Conservation (phyloP, 2,888 invertebrate species). For the Drosophila austrosaltans region DNA sequence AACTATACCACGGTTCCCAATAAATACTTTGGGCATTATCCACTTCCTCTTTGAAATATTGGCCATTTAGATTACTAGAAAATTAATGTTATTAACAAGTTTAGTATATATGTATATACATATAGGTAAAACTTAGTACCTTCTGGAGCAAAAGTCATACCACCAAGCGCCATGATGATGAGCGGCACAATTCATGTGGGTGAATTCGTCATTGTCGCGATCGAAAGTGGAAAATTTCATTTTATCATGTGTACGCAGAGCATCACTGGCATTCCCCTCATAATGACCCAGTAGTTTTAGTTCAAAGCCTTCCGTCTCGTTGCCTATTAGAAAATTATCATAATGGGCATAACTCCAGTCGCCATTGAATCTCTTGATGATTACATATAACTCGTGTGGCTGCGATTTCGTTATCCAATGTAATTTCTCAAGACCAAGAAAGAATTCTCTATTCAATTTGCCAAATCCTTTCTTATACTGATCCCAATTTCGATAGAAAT, state of each 20-base stretch:
- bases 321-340: conserved; percentile 87
- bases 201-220: conserved; percentile 87
- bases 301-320: conserved; percentile 87
- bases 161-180: conserved; percentile 90
- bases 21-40: conserved; percentile 85
- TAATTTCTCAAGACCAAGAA: conserved; percentile 88
- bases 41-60: conserved; percentile 76
- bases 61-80: conserved; percentile 87
- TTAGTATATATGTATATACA: background rate
- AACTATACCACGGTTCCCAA: conserved; percentile 88
- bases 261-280: conserved; percentile 88
- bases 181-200: conserved; percentile 86
- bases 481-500: conserved; percentile 87
- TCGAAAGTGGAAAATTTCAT: conserved; percentile 88
- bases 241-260: conserved; percentile 87
- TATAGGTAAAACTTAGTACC: conserved; percentile 78
- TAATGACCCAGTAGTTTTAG: conserved; percentile 87
- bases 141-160: conserved; percentile 89
- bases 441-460: conserved; percentile 88
- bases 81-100: too few relatives aligned
- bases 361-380: conserved; percentile 86
- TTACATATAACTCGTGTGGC: conserved; percentile 86
- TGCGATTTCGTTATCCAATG: conserved; percentile 83
- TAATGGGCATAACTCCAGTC: conserved; percentile 86
- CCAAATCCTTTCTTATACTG: conserved; percentile 89